Conservation (phyloP, 2,797 vertebrate genomes). For the Anas bernieri region DNA sequence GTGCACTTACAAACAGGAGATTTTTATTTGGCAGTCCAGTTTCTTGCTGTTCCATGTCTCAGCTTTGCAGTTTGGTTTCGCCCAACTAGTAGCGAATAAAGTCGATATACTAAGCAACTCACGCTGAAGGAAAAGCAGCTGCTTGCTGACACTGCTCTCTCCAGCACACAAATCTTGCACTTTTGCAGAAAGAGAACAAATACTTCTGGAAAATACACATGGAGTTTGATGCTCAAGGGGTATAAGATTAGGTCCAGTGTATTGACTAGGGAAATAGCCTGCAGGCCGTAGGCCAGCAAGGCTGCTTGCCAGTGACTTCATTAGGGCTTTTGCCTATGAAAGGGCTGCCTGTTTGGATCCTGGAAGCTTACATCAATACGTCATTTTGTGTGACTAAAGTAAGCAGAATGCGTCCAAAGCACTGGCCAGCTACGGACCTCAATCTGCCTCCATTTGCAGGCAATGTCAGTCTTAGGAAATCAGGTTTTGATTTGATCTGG, state of each 20-base stretch:
- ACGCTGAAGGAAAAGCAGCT: constrained; percentile 62
- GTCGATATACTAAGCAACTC: not conserved
- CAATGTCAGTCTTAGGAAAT: constrained; percentile 7
- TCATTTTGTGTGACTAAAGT: constrained; percentile 69
- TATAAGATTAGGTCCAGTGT: constrained; percentile 63
- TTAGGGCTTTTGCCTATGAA: constrained; percentile 63
- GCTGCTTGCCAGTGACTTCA: constrained; percentile 68
- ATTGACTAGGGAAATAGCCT: constrained; percentile 62
- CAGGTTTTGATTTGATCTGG: constrained; percentile 21
- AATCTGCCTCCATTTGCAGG: constrained; percentile 37
- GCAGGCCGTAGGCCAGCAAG: constrained; percentile 42
- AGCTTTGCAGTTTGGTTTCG: not conserved
- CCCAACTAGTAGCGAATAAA: not conserved
- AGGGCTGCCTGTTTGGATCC: constrained; percentile 63
- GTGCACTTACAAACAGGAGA: not conserved
- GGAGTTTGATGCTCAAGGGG: constrained; percentile 49
- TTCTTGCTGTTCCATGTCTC: fast-evolving
- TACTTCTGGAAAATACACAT: constrained; percentile 51
- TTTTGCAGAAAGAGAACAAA: constrained; percentile 51
- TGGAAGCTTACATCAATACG: constrained; percentile 65
- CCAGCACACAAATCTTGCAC: constrained; percentile 54
- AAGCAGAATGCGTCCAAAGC: constrained; percentile 39
- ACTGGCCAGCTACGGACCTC: not conserved
- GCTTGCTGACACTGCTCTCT: constrained; percentile 31
- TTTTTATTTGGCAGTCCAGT: not conserved